Conservation (phyloP, 2,888 invertebrate species). For the Diloba caeruleocephala region DNA sequence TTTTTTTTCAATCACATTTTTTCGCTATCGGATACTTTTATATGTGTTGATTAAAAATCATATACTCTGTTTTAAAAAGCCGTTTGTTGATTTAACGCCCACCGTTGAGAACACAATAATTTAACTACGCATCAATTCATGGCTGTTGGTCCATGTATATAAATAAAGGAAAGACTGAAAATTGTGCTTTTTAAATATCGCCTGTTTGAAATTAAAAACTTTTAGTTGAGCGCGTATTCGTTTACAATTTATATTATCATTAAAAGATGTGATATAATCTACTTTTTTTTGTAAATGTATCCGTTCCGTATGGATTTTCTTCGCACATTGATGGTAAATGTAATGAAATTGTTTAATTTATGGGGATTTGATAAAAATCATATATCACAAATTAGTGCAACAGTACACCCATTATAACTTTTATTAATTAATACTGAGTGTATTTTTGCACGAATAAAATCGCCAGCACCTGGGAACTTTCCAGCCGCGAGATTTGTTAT, state of each 20-base stretch:
- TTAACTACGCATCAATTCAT: constrained; percentile 41
- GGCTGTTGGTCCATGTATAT: constrained; percentile 79
- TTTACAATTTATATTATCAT: constrained; percentile 26
- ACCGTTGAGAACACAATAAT: constrained; percentile 51
- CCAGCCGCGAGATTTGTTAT: constrained; percentile 33
- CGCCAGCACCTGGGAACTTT: too few relatives aligned
- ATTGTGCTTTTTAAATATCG: constrained; percentile 58
- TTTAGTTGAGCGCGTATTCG: constrained; percentile 27
- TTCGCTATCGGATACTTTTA: too few relatives aligned
- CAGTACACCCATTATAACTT: constrained; percentile 15
- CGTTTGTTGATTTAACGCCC: too few relatives aligned
- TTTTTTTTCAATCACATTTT: too few relatives aligned
- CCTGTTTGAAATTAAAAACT: constrained; percentile 41
- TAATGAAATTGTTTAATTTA: constrained; percentile 27
- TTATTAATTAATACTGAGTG: too few relatives aligned
- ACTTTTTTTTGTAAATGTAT: constrained; percentile 22
- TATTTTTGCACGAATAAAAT: too few relatives aligned
- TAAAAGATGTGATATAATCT: constrained; percentile 16
- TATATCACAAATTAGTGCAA: constrained; percentile 18
- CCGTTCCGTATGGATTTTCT: constrained; percentile 10
- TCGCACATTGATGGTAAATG: constrained; percentile 26
- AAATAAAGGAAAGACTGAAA: constrained; percentile 84
- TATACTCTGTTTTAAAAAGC: too few relatives aligned
- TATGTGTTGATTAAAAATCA: too few relatives aligned
- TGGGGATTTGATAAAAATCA: constrained; percentile 18